Conservation (phyloP, 2,888 invertebrate species). For the Ecdyonurus torrentis region DNA sequence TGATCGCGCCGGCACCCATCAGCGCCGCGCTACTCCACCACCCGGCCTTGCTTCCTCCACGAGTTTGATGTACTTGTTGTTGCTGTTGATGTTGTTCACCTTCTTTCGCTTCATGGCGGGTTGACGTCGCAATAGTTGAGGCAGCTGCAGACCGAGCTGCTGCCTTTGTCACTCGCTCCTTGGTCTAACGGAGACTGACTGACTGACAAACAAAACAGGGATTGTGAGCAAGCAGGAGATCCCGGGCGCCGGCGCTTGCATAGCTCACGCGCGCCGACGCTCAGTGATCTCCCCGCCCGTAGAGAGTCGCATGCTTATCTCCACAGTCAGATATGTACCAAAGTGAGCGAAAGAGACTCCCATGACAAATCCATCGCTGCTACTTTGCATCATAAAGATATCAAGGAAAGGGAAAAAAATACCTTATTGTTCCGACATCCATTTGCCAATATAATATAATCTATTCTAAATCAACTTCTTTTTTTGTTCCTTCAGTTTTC, state of each 20-base stretch:
- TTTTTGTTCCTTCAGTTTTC: too few relatives aligned
- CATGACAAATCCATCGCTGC: background rate
- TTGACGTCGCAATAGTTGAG: background rate
- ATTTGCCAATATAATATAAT: too few relatives aligned
- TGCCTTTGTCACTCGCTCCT: background rate
- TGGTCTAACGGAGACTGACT: background rate
- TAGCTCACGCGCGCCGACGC: background rate
- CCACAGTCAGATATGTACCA: background rate
- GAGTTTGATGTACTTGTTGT: background rate
- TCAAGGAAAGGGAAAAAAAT: too few relatives aligned
- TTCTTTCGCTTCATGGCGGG: background rate
- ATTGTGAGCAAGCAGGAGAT: too few relatives aligned
- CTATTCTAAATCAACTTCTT: too few relatives aligned
- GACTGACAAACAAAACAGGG: too few relatives aligned
- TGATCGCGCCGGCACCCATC: background rate
- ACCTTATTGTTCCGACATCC: too few relatives aligned
- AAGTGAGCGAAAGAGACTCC: background rate
- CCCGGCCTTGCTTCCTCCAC: too few relatives aligned
- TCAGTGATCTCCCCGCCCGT: background rate
- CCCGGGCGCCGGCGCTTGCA: background rate
- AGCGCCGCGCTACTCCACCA: too few relatives aligned
- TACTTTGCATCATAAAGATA: background rate
- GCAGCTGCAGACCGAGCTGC: too few relatives aligned
- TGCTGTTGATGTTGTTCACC: background rate
- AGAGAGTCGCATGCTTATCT: background rate